A percentile compares a stretch with the other conserved stretches of the same genome.
Evolutionary conservation across 2,113 vertebrate genomes (phyloP).

Genomic region (Seriola rivoliana): DNA sequence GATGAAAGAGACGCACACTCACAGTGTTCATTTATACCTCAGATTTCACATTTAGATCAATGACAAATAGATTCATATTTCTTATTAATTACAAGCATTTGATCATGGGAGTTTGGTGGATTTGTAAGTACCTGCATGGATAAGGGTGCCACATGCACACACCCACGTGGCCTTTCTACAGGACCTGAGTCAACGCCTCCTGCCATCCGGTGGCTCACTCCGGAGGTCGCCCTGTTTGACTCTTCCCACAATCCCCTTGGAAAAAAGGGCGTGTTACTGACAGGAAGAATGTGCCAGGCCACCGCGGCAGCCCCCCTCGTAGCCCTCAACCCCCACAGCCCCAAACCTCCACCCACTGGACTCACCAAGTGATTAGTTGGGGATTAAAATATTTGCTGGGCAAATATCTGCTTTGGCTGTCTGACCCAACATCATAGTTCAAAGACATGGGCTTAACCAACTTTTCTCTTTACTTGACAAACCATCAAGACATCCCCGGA

Average conservation of each 20-base stretch:
- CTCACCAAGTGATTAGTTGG: conserved; percentile 88
- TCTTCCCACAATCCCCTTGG: conserved; percentile 80
- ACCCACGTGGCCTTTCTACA: conserved; percentile 56
- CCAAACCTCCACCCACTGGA: conserved; percentile 75
- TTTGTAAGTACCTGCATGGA: conserved; percentile 26
- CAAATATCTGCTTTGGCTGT: conserved; percentile 87
- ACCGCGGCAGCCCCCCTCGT: conserved; percentile 66
- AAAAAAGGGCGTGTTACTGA: conserved; percentile 79
- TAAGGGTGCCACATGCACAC: conserved; percentile 43
- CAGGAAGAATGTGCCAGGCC: conserved; percentile 84
- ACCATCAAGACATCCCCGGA: conserved; percentile 70
- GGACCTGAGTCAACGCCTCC: conserved; percentile 44
- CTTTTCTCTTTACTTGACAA: conserved; percentile 78
- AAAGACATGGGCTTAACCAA: conserved; percentile 84
- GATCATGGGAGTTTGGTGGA: conserved; percentile 31
- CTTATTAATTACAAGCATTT: conserved; percentile 45
- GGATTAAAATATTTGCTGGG: conserved; percentile 90
- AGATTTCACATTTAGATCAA: conserved; percentile 54
- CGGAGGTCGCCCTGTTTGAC: conserved; percentile 75
- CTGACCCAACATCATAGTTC: conserved; percentile 84
- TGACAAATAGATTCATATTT: conserved; percentile 43
- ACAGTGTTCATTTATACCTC: conserved; percentile 64
- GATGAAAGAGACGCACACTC: conserved; percentile 63
- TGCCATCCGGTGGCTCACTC: conserved; percentile 52
- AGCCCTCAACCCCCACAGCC: conserved; percentile 27